Conservation (phyloP, 2,113 vertebrate genomes). For the Nematolebias whitei region DNA sequence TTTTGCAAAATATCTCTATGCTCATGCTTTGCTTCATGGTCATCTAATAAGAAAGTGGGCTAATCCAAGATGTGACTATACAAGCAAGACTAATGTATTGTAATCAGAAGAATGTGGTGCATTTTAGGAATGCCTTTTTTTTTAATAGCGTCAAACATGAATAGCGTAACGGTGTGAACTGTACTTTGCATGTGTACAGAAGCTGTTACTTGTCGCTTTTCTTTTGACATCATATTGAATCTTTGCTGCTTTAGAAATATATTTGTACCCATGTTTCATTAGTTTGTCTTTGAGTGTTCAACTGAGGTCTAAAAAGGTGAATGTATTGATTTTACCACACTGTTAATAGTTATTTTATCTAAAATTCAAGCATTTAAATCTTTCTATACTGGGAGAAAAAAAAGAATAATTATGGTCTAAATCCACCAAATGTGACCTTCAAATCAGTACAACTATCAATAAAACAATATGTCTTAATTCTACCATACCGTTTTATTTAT, state of each 20-base stretch:
- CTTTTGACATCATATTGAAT: constrained; percentile 20
- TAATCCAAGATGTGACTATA: constrained; percentile 61
- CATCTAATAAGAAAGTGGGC: constrained; percentile 39
- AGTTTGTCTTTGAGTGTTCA: not conserved
- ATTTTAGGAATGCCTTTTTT: constrained; percentile 61
- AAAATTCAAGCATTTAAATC: constrained; percentile 2
- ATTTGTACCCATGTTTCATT: not conserved
- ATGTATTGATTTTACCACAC: constrained; percentile 28
- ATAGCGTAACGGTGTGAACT: constrained; percentile 24
- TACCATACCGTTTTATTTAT: no score
- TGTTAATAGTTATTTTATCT: no score
- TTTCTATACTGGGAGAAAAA: constrained; percentile 32
- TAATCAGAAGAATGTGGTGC: constrained; percentile 47
- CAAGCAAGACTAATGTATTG: constrained; percentile 47
- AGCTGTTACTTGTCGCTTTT: not conserved
- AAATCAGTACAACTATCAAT: constrained; percentile 42
- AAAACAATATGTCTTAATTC: constrained; percentile 9
- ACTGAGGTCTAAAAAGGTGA: constrained; percentile 22
- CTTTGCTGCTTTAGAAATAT: not conserved
- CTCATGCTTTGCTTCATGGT: constrained; percentile 18
- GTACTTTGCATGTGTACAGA: constrained; percentile 26
- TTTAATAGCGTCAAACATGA: constrained; percentile 27
- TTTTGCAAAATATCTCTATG: constrained; percentile 18
- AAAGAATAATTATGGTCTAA: constrained; percentile 64
- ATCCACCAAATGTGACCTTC: constrained; percentile 52